Evolutionary conservation across 1,140 invertebrate species (phyloP), one percentile per base, ranked within the genome.

Genomic region (Arion vulgaris): DNA sequence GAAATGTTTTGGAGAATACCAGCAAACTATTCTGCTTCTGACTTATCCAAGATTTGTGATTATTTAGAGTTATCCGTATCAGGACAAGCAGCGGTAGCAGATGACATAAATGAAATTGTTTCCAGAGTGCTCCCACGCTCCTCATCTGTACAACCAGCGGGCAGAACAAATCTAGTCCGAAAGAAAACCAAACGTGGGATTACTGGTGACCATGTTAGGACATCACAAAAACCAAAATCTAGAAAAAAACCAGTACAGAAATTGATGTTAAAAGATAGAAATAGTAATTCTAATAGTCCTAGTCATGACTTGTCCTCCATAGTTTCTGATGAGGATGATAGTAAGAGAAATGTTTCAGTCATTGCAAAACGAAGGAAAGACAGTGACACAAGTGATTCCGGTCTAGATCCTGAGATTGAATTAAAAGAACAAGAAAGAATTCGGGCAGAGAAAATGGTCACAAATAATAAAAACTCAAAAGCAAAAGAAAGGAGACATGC

Each of bases 1-100:
- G 90, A 91, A 84, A 83, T 86, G 38, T 91, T 91, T 71, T 91
- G 91, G 91, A 85, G 91, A 85, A 90, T 91, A 49, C 88, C 90
- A 28, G 85, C 85, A 26, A 84, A 87, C 1, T 79, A 89, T 62
- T 75, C 77, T 15, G 49, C 85, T 5, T 49, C 73, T 26, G 86
- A 88, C 11, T 80, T 91, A 15, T 80, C 81, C 15, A 83, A 83
- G 32, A 80, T 88, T 26, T 86, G 86, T 26, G 81, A 86, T 19
- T 86, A 88, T 9, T 57, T 91, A 17, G 79, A 62, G 15, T 80
- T 89, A 2, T 85, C 88, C 82, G 87, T 87, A 13, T 71, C 88
- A 71, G 87, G 84, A 34, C 71, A 86, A 38, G 86, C 88, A 41
- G 32, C 84, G 2, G 69, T 82, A 69, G 85, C 86, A 1, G 84